Evolutionary conservation across 1,140 invertebrate species (phyloP).

Genomic region (Cecropterus lyciades): DNA sequence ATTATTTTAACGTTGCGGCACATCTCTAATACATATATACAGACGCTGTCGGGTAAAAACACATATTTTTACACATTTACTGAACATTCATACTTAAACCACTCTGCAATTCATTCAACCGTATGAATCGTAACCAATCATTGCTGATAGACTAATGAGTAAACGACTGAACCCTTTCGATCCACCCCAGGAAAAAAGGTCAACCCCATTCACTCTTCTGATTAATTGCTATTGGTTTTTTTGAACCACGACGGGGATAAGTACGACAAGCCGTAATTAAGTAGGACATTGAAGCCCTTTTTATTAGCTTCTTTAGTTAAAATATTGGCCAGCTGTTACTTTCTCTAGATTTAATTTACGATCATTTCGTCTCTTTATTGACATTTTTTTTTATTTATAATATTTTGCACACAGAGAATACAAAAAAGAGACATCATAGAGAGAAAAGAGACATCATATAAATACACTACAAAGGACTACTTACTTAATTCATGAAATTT

Average conservation of each 20-base stretch:
- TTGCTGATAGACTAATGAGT: constrained; percentile 59
- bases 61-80: constrained; percentile 4
- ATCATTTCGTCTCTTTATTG: not conserved
- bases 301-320: constrained; percentile 21
- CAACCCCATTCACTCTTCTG: constrained; percentile 63
- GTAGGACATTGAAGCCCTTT: constrained; percentile 32
- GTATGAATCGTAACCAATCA: constrained; percentile 52
- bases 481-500: too few relatives aligned
- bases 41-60: too few relatives aligned
- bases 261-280: constrained; percentile 32
- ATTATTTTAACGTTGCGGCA: too few relatives aligned
- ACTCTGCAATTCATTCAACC: constrained; percentile 30
- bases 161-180: constrained; percentile 59
- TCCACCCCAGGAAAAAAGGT: constrained; percentile 65
- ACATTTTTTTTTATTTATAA: too few relatives aligned
- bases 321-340: constrained; percentile 26
- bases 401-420: too few relatives aligned
- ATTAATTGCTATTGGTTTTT: constrained; percentile 63
- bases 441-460: too few relatives aligned
- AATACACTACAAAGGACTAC: too few relatives aligned
- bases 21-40: too few relatives aligned
- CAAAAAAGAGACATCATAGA: too few relatives aligned
- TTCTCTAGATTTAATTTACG: constrained; percentile 4
- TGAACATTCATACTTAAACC: not conserved
- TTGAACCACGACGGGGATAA: constrained; percentile 24